Percentiles rank a stretch among this genome's conserved stretches.
phyloP scores from a whole-genome alignment of 1,140 invertebrate genomes.

The Cylas formicarius region DNA sequence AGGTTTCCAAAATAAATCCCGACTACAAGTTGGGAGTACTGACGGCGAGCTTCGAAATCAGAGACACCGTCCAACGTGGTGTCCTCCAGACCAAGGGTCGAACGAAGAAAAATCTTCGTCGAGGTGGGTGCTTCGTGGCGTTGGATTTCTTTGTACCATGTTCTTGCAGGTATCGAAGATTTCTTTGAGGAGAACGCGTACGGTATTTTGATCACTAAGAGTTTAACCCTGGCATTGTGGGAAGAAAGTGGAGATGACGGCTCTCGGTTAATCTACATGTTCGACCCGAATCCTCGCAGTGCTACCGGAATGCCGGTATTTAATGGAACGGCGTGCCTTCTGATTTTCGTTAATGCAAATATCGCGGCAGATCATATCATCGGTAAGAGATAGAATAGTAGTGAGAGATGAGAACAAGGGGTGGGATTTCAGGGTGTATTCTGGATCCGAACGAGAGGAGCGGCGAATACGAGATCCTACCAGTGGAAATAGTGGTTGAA shows the following conservation, averaged over 20 bases:
- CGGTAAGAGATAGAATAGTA: too few species aligned
- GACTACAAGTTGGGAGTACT: constrained; percentile 42
- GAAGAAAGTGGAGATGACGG: constrained; percentile 32
- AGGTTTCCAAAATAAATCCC: constrained; percentile 36
- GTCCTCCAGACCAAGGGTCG: constrained; percentile 41
- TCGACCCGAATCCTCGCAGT: constrained; percentile 47
- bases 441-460: constrained; percentile 18
- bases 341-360: constrained; percentile 26
- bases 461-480: constrained; percentile 29
- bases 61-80: constrained; percentile 42
- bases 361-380: constrained; percentile 35
- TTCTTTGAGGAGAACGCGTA: constrained; percentile 47
- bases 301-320: constrained; percentile 40
- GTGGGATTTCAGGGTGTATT: constrained; percentile 16
- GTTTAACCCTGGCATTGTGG: constrained; percentile 45
- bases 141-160: neutral
- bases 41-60: constrained; percentile 42
- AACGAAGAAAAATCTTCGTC: constrained; percentile 37
- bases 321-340: constrained; percentile 32
- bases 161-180: constrained; percentile 36
- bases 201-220: constrained; percentile 43
- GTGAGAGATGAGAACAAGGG: too few species aligned
- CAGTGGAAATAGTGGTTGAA: constrained; percentile 36
- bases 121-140: constrained; percentile 18
- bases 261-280: constrained; percentile 42